These are phyloP conservation scores for Arenaria interpres DNA, from an alignment of 2,113 vertebrate genomes.

Conservation along the genomic window DNA sequence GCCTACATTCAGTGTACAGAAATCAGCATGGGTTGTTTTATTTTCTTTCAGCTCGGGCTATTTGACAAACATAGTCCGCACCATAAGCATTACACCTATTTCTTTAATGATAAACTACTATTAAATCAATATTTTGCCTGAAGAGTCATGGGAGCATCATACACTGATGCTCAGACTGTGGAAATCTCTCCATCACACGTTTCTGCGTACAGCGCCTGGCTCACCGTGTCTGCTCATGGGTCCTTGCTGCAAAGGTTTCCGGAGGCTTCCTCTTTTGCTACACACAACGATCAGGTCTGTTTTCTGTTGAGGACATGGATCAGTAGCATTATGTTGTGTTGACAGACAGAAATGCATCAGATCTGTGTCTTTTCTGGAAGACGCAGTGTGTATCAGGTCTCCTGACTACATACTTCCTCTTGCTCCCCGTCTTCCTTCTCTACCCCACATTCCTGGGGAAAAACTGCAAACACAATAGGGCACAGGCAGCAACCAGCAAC, in stretches of 20 bases:
- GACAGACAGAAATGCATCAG: neutral
- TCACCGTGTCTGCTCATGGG: neutral
- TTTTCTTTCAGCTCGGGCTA: neutral
- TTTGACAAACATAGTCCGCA: neutral
- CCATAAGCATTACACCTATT: neutral
- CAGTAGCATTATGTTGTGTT: neutral
- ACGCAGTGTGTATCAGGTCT: neutral
- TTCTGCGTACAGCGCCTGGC: neutral
- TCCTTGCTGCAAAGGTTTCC: neutral
- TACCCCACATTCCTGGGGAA: neutral
- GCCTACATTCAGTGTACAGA: neutral
- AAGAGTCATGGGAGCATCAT: accelerated
- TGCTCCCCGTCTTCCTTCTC: neutral
- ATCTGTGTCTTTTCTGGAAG: neutral
- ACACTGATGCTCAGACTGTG: neutral
- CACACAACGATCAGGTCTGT: neutral
- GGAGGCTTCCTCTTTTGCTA: neutral
- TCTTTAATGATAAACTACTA: neutral
- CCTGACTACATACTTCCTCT: neutral
- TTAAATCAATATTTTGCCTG: neutral
- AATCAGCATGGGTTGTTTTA: neutral
- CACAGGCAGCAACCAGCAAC: neutral
- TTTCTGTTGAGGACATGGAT: neutral
- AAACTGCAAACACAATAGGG: neutral
- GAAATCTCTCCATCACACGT: neutral